Percentiles rank a stretch among this genome's conserved stretches.
Evolutionary conservation across 2,113 vertebrate species (phyloP).

Genomic region (Microtus pennsylvanicus): DNA sequence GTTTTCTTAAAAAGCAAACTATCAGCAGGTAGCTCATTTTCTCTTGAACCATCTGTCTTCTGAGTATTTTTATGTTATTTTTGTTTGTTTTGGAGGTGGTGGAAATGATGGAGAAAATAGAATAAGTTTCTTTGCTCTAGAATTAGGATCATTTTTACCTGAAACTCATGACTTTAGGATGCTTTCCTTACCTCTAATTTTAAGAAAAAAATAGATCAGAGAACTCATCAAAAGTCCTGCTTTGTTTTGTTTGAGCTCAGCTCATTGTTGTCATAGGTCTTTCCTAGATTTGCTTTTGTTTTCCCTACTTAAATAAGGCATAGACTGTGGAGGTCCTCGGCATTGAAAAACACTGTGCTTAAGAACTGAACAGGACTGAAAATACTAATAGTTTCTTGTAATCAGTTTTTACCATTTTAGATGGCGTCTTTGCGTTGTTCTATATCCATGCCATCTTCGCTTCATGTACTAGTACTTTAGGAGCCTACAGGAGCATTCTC

Average conservation of each 20-base stretch:
- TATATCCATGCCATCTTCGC: conserved; percentile 56
- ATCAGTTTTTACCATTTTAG: neutral
- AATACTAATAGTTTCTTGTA: conserved; percentile 69
- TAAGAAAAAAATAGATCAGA: neutral
- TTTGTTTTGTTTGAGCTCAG: neutral
- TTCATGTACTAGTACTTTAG: conserved; percentile 63
- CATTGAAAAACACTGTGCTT: neutral
- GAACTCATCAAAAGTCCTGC: neutral
- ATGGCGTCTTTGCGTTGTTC: conserved; percentile 5
- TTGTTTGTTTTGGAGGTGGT: neutral
- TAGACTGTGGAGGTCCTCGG: neutral
- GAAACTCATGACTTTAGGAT: neutral
- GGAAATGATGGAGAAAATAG: too few species aligned
- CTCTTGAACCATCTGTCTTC: neutral
- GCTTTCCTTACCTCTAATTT: neutral
- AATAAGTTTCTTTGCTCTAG: neutral
- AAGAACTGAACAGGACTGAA: neutral
- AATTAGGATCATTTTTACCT: neutral
- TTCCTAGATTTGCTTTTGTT: conserved; percentile 45
- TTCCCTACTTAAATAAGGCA: conserved; percentile 10
- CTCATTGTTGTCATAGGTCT: neutral
- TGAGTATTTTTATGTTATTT: neutral
- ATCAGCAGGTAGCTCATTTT: neutral
- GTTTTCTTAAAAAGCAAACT: neutral
- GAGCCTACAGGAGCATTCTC: conserved; percentile 25